Evolutionary conservation across 1,140 invertebrate species (phyloP).

Genomic region (Drosophila pseudoobscura): DNA sequence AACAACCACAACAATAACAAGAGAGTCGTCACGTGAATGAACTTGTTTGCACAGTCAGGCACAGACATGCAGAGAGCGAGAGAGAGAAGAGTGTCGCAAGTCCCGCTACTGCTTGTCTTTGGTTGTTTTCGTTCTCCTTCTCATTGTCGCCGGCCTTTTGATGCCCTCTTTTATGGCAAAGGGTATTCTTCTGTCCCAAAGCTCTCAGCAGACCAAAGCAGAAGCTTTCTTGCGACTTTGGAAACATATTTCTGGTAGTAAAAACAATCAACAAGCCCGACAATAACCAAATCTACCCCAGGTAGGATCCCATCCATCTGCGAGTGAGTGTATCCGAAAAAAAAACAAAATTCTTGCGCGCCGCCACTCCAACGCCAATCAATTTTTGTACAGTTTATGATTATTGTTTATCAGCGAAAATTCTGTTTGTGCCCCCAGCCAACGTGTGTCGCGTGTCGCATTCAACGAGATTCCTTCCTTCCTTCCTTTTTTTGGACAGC

Average conservation of each 20-base stretch:
- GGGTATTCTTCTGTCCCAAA: no score
- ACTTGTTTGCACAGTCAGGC: conserved; percentile 54
- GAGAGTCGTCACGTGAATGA: conserved; percentile 59
- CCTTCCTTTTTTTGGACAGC: conserved; percentile 23
- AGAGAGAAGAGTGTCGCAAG: conserved; percentile 9
- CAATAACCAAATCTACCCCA: no score
- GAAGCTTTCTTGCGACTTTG: no score
- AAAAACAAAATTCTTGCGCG: no score
- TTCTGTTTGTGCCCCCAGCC: background rate
- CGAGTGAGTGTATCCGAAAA: no score
- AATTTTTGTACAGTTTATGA: conserved; percentile 72
- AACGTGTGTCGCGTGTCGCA: conserved; percentile 65
- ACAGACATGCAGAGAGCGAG: no score
- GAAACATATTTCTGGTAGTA: no score
- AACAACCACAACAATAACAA: no score
- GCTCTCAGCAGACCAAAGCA: no score
- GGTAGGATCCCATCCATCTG: no score
- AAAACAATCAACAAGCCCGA: no score
- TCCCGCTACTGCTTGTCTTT: conserved; percentile 55
- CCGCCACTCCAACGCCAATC: conserved; percentile 69
- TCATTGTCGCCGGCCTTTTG: background rate
- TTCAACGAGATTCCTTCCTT: conserved; percentile 26
- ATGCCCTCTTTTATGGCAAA: conserved; percentile 1
- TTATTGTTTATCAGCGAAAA: conserved; percentile 62
- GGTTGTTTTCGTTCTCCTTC: conserved; percentile 6